Evolutionary conservation across 2,888 invertebrate species (phyloP), one percentile per base, ranked within the genome.

Genomic region (Anoplius nigerrimus): DNA sequence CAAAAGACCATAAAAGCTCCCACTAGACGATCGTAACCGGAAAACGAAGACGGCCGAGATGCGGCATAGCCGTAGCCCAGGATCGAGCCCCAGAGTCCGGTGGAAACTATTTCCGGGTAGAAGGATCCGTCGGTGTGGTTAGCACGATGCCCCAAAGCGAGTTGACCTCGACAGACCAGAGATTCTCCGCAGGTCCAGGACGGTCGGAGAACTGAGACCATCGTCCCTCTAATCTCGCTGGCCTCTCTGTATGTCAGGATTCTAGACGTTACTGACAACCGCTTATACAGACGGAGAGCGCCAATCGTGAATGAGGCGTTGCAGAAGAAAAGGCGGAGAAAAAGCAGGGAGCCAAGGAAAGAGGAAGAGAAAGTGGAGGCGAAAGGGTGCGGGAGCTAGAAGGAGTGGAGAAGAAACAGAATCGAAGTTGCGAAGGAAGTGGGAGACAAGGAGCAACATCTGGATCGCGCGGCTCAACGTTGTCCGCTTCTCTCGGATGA

Each of bases 61-160:
- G 64, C 60, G 53, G 53, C 70, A 24, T 52, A 62, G 76, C 61
- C 61, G 68, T 73, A 70, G 64, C 71, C 61, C 63, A 75, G 78
- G 72, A 76, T 71, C 65, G 76, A 71, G 62, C 66, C 69, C 66
- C 71, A 72, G 73, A 72, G 74, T 51, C 71, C 71, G 76, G 76
- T 80, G 75, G 78, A 78, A 80, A 83, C 76, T 70, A 77, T 86
- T 86, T 87, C 86, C 87, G 86, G 86, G 86, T 87, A 78, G 84
- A 85, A 81, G 78, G 78, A 83, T 82, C 78, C 80, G 71, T 76
- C 73, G 80, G 81, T 81, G 81, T 76, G 83, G 83, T 83, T 81
- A 79, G 87, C 87, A 87, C 87, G 88, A 88, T 88, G 88, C 88
- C 88, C 87, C 83, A 87, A 86, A 88, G 88, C 87, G 79, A 85